Conservation (phyloP, 2,888 invertebrate genomes). For the Drosophila atroscutellata region DNA sequence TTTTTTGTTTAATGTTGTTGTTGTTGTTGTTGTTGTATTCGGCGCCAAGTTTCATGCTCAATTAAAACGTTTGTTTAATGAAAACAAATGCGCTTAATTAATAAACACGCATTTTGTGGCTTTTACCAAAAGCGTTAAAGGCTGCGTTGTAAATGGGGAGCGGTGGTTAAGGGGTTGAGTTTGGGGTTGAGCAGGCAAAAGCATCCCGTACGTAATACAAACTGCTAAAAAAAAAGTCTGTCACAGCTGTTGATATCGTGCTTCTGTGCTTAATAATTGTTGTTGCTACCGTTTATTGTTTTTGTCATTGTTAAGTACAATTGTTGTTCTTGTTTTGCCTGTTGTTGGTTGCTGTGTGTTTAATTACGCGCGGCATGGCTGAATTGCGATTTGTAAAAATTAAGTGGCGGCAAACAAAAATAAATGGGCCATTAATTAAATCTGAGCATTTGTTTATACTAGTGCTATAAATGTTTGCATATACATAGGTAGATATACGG, state of each 20-base stretch:
- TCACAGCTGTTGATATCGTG: constrained; percentile 78
- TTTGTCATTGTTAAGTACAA: constrained; percentile 26
- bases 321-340: constrained; percentile 31
- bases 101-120: constrained; percentile 85
- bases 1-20: constrained; percentile 24
- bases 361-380: constrained; percentile 61
- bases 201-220: constrained; percentile 35
- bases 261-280: constrained; percentile 69
- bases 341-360: constrained; percentile 46
- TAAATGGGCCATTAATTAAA: constrained; percentile 66
- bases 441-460: constrained; percentile 66
- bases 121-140: constrained; percentile 50
- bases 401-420: constrained; percentile 59
- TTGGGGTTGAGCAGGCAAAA: constrained; percentile 24
- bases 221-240: constrained; percentile 53
- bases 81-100: constrained; percentile 85
- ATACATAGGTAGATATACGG: constrained; percentile 20
- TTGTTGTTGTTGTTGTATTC: constrained; percentile 28
- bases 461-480: constrained; percentile 39
- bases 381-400: constrained; percentile 66
- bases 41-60: constrained; percentile 83
- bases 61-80: constrained; percentile 85
- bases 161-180: neutral
- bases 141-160: neutral
- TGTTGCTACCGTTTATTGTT: constrained; percentile 47